Evolutionary conservation across 2,888 invertebrate genomes (phyloP), one percentile per base, ranked within the genome.

Genomic region (Megamerina dolium): DNA sequence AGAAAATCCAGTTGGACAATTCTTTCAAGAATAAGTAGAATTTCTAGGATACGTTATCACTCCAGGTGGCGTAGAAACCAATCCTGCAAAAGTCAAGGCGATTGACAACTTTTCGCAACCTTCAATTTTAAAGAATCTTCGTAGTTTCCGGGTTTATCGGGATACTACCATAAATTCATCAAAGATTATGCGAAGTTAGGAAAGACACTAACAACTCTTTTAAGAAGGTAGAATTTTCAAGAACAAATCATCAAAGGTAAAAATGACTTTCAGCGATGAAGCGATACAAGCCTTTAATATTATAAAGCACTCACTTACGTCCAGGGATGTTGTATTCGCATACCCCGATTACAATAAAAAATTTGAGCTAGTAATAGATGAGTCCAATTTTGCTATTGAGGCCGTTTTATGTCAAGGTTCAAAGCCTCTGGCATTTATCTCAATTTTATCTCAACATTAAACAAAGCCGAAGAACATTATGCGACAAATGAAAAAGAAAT

Each of bases 311-410:
- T 38, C 46, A 16, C 33, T 52, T 6, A 44, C 41, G 3, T 50
- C 51, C 1, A 23, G 46, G 0, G 53, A 54, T 19, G 40, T 46
- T 23, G 21, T 37, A 16, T 26, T n/a, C n/a, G n/a, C n/a, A n/a
- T n/a, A n/a, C n/a, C n/a, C n/a, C n/a, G n/a, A n/a, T n/a, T n/a
- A n/a, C n/a, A n/a, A n/a, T n/a, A n/a, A n/a, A n/a, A n/a, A 39
- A 8, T 50, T 50, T 21, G 44, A 48, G 13, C 30, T 46, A 26
- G 58, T 58, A 10, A 61, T 60, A 3, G 61, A 64, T 40, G 60
- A 61, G 1, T 51, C 53, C 10, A 46, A 57, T 26, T 52, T 30
- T 13, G 61, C 60, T 2, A 34, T 61, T 3, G 62, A 59, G 1
- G 55, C 48, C 3, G 56, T 64, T 3, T 33, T 63, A 16, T 20